phyloP scores from a whole-genome alignment of 2,888 invertebrate genomes.

The Archips crataeganus region DNA sequence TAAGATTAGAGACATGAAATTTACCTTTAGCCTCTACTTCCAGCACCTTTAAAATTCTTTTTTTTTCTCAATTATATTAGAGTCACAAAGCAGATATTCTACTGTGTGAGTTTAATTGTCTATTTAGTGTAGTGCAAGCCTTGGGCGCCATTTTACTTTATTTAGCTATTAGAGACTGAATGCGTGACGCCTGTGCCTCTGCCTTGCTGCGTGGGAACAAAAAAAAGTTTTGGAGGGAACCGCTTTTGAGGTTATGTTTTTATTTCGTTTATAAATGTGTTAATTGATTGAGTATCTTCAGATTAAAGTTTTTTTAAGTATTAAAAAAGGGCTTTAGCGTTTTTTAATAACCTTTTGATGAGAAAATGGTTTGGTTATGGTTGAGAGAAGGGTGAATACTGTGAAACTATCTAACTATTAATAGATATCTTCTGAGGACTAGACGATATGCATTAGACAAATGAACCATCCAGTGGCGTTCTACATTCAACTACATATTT shows the following conservation, averaged over 20 bases:
- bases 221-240: slow-evolving; percentile 41
- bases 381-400: too few species aligned
- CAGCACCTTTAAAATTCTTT: too few species aligned
- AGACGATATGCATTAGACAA: too few species aligned
- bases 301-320: slow-evolving; percentile 17
- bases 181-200: slow-evolving; percentile 43
- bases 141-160: slow-evolving; percentile 45
- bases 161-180: slow-evolving; percentile 47
- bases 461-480: too few species aligned
- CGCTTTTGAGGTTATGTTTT: slow-evolving; percentile 34
- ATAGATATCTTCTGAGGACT: too few species aligned
- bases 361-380: too few species aligned
- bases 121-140: slow-evolving; percentile 25
- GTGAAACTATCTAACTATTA: too few species aligned
- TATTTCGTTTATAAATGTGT: slow-evolving; percentile 43
- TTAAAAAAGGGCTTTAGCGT: background rate
- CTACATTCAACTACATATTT: too few species aligned
- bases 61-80: too few species aligned
- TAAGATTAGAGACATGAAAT: too few species aligned
- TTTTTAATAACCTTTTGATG: background rate
- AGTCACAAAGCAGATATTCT: background rate
- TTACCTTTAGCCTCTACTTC: too few species aligned
- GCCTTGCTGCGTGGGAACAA: slow-evolving; percentile 44
- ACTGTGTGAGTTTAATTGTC: background rate
- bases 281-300: slow-evolving; percentile 41